These are phyloP conservation scores for Pseudonaja textilis DNA, from an alignment of 2,113 vertebrate genomes.

Conservation along the genomic window DNA sequence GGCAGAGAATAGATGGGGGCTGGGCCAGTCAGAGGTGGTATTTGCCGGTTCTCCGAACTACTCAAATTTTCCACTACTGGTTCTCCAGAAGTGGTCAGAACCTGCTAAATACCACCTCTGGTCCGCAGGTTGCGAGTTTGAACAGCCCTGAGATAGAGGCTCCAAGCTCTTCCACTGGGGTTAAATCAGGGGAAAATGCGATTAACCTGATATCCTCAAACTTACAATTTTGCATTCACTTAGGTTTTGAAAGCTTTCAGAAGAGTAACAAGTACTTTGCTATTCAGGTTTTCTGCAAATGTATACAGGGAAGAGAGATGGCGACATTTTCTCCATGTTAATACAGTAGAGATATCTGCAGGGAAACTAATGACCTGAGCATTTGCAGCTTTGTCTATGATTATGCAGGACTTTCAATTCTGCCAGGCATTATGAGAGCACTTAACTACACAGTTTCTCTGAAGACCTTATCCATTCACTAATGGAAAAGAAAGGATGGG, in stretches of 20 bases:
- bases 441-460: background rate
- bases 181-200: background rate
- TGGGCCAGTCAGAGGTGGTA: no score
- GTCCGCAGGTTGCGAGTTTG: fast-evolving
- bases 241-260: background rate
- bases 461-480: background rate
- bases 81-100: no score
- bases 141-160: no score
- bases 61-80: no score
- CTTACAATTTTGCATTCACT: background rate
- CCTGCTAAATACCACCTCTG: no score
- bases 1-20: no score
- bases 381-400: background rate
- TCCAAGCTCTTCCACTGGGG: background rate
- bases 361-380: background rate
- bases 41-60: no score
- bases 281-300: background rate
- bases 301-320: background rate
- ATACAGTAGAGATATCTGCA: background rate
- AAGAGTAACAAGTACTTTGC: background rate
- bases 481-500: background rate
- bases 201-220: background rate
- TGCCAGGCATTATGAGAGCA: background rate
- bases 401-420: background rate
- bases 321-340: background rate